These are phyloP conservation scores for Puma concolor DNA, from an alignment of 2,113 vertebrate species.

Conservation along the genomic window DNA sequence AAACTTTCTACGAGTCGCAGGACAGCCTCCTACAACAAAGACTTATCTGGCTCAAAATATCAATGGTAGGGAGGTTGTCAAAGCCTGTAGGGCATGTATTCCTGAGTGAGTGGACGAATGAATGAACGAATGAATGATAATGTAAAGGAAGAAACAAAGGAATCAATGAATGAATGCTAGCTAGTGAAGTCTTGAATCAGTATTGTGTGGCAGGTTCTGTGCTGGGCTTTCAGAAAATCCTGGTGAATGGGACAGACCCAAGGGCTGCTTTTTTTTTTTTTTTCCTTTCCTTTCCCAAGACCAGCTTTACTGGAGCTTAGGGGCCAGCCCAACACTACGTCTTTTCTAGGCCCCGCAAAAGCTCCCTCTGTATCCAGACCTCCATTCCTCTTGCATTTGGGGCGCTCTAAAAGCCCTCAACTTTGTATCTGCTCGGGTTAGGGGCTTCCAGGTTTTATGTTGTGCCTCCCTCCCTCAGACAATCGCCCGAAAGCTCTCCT, in stretches of 20 bases:
- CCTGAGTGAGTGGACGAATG: neutral
- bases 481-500: conserved; percentile 4
- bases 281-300: too few relatives aligned
- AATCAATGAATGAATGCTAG: neutral
- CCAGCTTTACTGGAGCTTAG: neutral
- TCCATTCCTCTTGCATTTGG: neutral
- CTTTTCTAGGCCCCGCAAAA: neutral
- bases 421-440: neutral
- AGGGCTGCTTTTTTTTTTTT: neutral
- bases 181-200: neutral
- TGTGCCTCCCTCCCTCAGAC: neutral
- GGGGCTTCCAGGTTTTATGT: neutral
- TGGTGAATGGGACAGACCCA: neutral
- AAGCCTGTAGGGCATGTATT: neutral
- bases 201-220: neutral
- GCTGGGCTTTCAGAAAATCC: neutral
- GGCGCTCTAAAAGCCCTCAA: neutral
- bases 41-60: neutral
- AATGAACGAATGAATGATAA: neutral
- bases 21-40: neutral
- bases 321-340: neutral
- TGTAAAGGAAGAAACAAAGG: neutral
- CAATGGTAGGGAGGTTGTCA: neutral
- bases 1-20: neutral
- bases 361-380: neutral